phyloP scores from a whole-genome alignment of 1,140 invertebrate species.

The Brachionus paranguensis region DNA sequence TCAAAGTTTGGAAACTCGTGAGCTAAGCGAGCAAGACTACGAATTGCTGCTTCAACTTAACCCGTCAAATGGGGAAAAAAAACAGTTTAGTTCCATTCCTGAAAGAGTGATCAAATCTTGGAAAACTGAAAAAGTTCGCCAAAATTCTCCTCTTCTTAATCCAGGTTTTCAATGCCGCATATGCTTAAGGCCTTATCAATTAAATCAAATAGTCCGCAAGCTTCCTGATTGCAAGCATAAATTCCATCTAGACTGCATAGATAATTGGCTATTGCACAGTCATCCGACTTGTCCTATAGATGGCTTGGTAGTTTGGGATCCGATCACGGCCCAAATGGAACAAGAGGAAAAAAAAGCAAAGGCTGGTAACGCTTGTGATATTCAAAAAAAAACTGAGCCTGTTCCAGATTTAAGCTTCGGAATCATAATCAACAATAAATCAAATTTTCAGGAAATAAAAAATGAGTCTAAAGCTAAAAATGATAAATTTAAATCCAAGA shows the following conservation, averaged over 20 bases:
- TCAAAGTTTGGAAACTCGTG: slow-evolving; percentile 49
- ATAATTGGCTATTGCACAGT: slow-evolving; percentile 51
- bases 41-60: slow-evolving; percentile 50
- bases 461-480: background rate
- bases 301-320: slow-evolving; percentile 43
- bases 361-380: background rate
- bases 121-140: slow-evolving; percentile 48
- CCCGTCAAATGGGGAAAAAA: background rate
- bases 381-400: background rate
- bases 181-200: slow-evolving; percentile 48
- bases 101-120: slow-evolving; percentile 48
- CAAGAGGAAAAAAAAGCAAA: slow-evolving; percentile 24
- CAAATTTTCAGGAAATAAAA: background rate
- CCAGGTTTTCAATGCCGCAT: slow-evolving; percentile 52
- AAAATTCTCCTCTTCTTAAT: slow-evolving; percentile 46
- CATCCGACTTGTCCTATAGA: slow-evolving; percentile 53
- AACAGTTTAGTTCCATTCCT: slow-evolving; percentile 44
- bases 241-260: slow-evolving; percentile 43
- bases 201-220: slow-evolving; percentile 48
- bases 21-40: slow-evolving; percentile 52
- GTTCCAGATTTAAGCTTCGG: background rate
- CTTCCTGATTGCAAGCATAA: slow-evolving; percentile 52
- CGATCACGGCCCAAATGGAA: slow-evolving; percentile 15
- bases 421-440: background rate
- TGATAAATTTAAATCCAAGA: background rate